Evolutionary conservation across 2,888 invertebrate genomes (phyloP).

Genomic region (Lasioglossum figueresi): DNA sequence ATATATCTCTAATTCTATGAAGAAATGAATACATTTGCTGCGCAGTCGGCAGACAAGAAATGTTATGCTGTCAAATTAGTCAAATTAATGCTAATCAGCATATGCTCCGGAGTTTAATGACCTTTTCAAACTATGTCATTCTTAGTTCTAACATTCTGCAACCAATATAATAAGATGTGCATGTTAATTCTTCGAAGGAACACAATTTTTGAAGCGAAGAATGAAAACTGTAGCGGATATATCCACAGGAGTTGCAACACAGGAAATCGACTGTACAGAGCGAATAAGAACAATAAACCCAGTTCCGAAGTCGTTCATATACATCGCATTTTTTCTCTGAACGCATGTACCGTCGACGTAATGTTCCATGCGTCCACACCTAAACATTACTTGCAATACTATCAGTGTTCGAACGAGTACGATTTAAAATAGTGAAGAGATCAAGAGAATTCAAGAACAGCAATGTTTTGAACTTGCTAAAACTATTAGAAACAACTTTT

Average conservation of each 20-base stretch:
- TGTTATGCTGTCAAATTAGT: slow-evolving; percentile 1
- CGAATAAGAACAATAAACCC: slow-evolving; percentile 27
- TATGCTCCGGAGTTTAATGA: background rate
- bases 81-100: slow-evolving; percentile 1
- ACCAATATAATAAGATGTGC: background rate
- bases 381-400: background rate
- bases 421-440: background rate
- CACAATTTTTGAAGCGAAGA: background rate
- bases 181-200: background rate
- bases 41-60: background rate
- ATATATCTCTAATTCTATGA: background rate
- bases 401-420: background rate
- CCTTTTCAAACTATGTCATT: background rate
- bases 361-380: slow-evolving; percentile 1
- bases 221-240: background rate
- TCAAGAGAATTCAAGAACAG: background rate
- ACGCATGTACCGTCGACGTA: slow-evolving; percentile 4
- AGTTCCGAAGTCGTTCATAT: slow-evolving; percentile 28
- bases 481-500: no score
- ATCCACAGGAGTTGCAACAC: background rate
- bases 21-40: background rate
- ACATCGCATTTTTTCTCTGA: slow-evolving; percentile 15
- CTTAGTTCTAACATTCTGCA: background rate
- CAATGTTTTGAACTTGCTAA: no score
- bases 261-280: background rate